Evolutionary conservation across 92 coral and sea anemone species (phyloP).

Genomic region (Heteractis magnifica): DNA sequence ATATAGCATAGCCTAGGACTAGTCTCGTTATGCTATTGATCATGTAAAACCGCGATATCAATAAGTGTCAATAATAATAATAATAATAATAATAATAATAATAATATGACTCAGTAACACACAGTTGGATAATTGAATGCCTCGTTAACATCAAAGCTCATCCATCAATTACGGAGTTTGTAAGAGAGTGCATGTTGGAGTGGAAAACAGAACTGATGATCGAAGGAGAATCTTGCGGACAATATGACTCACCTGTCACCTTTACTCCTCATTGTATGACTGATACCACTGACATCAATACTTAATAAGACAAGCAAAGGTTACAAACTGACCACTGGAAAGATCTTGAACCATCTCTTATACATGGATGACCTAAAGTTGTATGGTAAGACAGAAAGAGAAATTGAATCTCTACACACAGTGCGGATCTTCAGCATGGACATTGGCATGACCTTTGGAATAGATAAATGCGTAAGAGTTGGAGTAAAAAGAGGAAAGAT

Average conservation of each 20-base stretch:
- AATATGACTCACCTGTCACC: conserved; percentile 18
- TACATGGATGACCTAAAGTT: conserved; percentile 49
- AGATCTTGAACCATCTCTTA: conserved; percentile 23
- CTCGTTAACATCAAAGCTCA: neutral
- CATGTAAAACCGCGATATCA: too few species aligned
- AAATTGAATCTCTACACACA: conserved; percentile 39
- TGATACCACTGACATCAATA: too few species aligned
- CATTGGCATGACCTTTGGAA: conserved; percentile 45
- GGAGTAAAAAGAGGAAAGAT: conserved; percentile 35
- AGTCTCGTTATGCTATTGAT: too few species aligned
- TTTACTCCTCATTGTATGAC: conserved; percentile 3
- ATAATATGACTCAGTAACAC: neutral
- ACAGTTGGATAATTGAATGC: neutral
- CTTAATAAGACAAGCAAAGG: neutral
- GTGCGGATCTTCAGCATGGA: conserved; percentile 43
- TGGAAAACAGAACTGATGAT: neutral
- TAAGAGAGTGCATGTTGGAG: neutral
- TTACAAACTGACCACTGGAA: neutral
- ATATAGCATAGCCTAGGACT: too few species aligned
- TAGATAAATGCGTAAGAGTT: conserved; percentile 37
- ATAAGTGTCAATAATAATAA: too few species aligned
- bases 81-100: too few species aligned
- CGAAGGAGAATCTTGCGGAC: neutral
- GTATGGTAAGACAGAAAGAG: conserved; percentile 33
- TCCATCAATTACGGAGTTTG: neutral